Evolutionary conservation across 2,113 vertebrate species (phyloP).

Genomic region (Ictalurus furcatus): DNA sequence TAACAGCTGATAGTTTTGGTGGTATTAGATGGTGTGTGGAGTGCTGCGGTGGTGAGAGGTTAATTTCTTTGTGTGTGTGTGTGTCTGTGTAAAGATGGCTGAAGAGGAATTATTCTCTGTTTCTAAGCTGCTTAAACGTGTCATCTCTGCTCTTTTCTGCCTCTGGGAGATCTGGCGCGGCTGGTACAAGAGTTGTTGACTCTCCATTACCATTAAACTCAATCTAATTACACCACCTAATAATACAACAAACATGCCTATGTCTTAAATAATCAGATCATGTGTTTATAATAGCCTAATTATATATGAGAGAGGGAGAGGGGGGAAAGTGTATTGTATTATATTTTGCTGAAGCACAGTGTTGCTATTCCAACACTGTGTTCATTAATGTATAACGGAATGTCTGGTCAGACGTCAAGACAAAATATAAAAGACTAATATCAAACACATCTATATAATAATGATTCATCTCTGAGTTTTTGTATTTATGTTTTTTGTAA

Average conservation of each 20-base stretch:
- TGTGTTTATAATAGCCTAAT: constrained; percentile 55
- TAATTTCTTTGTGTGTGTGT: constrained; percentile 40
- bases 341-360: not conserved
- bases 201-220: constrained; percentile 55
- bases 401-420: not conserved
- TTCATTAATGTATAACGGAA: not conserved
- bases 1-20: constrained; percentile 22
- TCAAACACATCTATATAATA: not conserved
- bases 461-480: not conserved
- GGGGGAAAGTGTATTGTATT: not conserved
- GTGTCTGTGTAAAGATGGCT: constrained; percentile 9
- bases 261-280: constrained; percentile 67
- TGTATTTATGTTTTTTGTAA: not conserved
- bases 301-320: constrained; percentile 20
- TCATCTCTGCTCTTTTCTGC: constrained; percentile 29
- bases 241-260: constrained; percentile 56
- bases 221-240: constrained; percentile 64
- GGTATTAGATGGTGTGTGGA: constrained; percentile 6
- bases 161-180: constrained; percentile 39
- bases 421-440: not conserved
- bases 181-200: constrained; percentile 43
- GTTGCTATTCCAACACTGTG: not conserved
- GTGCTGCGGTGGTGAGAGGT: constrained; percentile 27
- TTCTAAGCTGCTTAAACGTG: constrained; percentile 44
- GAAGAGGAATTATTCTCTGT: constrained; percentile 33